Evolutionary conservation across 2,797 vertebrate genomes (phyloP).

Genomic region (Tapirus indicus): DNA sequence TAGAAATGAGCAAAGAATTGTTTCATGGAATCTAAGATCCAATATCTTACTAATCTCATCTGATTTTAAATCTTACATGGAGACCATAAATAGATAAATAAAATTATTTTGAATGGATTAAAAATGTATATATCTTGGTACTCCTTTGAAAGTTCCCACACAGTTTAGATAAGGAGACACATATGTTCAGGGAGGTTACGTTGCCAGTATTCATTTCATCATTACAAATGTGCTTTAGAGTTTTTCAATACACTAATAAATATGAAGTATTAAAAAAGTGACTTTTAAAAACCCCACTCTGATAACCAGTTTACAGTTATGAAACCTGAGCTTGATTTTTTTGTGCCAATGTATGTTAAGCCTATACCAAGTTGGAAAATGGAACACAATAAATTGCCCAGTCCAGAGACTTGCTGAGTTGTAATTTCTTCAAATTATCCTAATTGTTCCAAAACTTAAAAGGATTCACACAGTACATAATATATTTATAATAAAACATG

Average conservation of each 20-base stretch:
- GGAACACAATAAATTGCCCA: not conserved
- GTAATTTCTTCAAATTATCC: slow-evolving; percentile 16
- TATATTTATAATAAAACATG: not conserved
- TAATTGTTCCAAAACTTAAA: not conserved
- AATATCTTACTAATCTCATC: not conserved
- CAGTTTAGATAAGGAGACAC: not conserved
- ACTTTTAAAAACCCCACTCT: not conserved
- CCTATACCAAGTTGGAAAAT: not conserved
- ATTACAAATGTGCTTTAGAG: not conserved
- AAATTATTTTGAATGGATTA: not conserved
- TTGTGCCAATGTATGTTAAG: not conserved
- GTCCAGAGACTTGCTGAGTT: not conserved
- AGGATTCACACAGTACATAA: not conserved
- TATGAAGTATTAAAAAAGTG: not conserved
- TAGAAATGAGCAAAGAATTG: not conserved
- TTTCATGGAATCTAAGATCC: not conserved
- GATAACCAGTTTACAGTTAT: not conserved
- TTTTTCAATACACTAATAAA: not conserved
- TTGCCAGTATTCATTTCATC: not conserved
- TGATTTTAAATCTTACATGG: not conserved
- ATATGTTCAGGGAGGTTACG: not conserved
- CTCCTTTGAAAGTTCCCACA: not conserved
- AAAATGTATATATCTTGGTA: not conserved
- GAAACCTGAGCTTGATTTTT: not conserved
- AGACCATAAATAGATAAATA: not conserved